Evolutionary conservation across 2,113 vertebrate species (phyloP).

Genomic region (Caranx ignobilis): DNA sequence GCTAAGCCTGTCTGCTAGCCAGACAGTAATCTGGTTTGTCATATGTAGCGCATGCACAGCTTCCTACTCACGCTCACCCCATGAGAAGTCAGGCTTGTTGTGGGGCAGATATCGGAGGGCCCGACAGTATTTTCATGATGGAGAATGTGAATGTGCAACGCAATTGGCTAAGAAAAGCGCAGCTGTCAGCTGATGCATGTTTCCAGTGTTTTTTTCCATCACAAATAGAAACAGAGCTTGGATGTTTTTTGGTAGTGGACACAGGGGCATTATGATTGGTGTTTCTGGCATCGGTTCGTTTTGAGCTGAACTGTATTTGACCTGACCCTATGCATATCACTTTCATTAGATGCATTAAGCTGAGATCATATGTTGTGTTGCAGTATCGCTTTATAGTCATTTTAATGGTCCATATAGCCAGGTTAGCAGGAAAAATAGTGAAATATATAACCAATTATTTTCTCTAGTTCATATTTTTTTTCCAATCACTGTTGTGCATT

Average conservation of each 20-base stretch:
- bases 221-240: slow-evolving; percentile 54
- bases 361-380: not conserved
- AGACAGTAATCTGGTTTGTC: slow-evolving; percentile 83
- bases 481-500: slow-evolving; percentile 1
- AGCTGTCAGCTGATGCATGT: slow-evolving; percentile 82
- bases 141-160: slow-evolving; percentile 58
- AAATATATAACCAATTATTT: not conserved
- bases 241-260: slow-evolving; percentile 35
- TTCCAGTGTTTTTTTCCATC: slow-evolving; percentile 77
- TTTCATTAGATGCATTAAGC: slow-evolving; percentile 20
- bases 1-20: slow-evolving; percentile 78
- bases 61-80: slow-evolving; percentile 77
- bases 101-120: slow-evolving; percentile 84
- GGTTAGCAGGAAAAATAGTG: not conserved
- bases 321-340: slow-evolving; percentile 2
- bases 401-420: not conserved
- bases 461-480: not conserved
- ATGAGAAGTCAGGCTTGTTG: slow-evolving; percentile 81
- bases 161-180: slow-evolving; percentile 80
- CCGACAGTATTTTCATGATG: slow-evolving; percentile 58
- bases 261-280: slow-evolving; percentile 11
- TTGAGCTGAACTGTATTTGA: slow-evolving; percentile 10
- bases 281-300: slow-evolving; percentile 34
- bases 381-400: slow-evolving; percentile 5
- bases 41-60: slow-evolving; percentile 83